Evolutionary conservation across 2,797 vertebrate genomes (phyloP).

Genomic region (Tympanoctomys barrerae): DNA sequence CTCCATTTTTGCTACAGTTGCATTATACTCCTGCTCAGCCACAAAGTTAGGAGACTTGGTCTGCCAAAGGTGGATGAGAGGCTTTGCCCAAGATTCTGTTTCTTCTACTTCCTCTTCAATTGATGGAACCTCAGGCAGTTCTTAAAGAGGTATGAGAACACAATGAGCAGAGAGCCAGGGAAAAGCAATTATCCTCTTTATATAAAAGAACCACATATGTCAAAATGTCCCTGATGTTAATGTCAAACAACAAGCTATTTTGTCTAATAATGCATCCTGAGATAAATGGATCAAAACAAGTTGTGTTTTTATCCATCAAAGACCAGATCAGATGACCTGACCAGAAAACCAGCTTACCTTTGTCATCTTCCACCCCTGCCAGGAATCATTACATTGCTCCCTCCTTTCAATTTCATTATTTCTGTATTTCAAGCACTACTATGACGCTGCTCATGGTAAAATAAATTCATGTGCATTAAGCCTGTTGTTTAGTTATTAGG

Average conservation of each 20-base stretch:
- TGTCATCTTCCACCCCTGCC: background rate
- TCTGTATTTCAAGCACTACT: background rate
- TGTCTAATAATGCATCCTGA: conserved; percentile 27
- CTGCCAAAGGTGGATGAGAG: conserved; percentile 96
- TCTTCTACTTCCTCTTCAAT: conserved; percentile 91
- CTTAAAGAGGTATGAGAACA: conserved; percentile 86
- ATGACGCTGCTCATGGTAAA: background rate
- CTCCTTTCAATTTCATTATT: background rate
- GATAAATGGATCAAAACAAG: background rate
- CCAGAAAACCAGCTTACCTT: background rate
- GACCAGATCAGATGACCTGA: background rate
- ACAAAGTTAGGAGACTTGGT: conserved; percentile 91
- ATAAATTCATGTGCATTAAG: background rate
- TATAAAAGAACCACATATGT: conserved; percentile 9
- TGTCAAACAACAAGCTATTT: background rate
- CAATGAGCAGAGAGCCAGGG: background rate
- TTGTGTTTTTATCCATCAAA: background rate
- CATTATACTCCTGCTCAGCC: conserved; percentile 95
- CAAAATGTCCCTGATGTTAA: background rate
- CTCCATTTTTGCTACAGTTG: conserved; percentile 90
- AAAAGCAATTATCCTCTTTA: background rate
- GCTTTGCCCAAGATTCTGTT: conserved; percentile 95
- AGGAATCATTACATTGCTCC: background rate
- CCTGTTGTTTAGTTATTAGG: background rate
- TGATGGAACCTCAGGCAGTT: conserved; percentile 90